Evolutionary conservation across 2,797 vertebrate genomes (phyloP).

Genomic region (Acipenser ruthenus): DNA sequence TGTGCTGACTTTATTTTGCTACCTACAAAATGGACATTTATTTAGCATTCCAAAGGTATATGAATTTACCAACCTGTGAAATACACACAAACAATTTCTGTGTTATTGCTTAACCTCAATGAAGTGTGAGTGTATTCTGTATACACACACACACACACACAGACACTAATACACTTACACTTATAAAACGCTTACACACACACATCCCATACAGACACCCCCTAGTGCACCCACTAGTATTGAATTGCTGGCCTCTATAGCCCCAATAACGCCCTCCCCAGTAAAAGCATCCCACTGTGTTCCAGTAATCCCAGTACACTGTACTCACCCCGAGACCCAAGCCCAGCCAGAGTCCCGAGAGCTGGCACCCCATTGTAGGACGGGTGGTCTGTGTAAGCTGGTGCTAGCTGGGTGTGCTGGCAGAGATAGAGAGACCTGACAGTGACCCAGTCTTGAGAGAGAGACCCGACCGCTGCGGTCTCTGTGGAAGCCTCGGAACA

Average conservation of each 20-base stretch:
- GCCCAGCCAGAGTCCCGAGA: slow-evolving; percentile 17
- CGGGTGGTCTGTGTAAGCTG: background rate
- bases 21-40: no score
- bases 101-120: no score
- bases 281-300: no score
- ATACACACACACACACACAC: background rate
- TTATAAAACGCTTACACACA: background rate
- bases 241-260: background rate
- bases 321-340: slow-evolving; percentile 18
- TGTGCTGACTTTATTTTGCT: no score
- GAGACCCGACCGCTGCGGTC: no score
- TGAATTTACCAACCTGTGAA: no score
- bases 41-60: no score
- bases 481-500: no score
- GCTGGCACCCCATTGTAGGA: slow-evolving; percentile 22
- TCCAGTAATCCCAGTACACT: background rate
- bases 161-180: background rate
- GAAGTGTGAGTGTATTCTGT: background rate
- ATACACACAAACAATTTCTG: slow-evolving; percentile 3
- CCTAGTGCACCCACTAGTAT: background rate
- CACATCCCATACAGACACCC: background rate
- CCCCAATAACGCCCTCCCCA: background rate
- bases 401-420: background rate
- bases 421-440: no score
- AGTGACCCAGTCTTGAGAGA: no score